These are phyloP conservation scores for Bibio marci DNA, from an alignment of 2,888 invertebrate genomes.

Conservation along the genomic window DNA sequence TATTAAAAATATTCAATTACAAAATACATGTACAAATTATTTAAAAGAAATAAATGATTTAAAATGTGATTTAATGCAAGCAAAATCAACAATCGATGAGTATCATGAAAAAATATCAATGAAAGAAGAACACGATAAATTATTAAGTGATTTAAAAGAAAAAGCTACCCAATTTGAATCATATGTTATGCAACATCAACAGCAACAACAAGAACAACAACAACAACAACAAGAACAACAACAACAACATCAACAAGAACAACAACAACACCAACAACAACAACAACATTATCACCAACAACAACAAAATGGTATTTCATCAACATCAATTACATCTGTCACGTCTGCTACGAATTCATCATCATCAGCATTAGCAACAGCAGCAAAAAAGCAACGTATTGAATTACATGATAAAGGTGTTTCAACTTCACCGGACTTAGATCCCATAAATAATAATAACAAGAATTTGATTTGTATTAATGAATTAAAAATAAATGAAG, in stretches of 20 bases:
- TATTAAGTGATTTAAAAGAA: slow-evolving; percentile 39
- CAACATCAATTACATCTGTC: not conserved
- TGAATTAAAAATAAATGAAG: slow-evolving; percentile 37
- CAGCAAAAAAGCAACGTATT: not conserved
- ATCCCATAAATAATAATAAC: slow-evolving; percentile 8
- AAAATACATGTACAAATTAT: slow-evolving; percentile 18
- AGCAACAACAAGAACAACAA: not conserved
- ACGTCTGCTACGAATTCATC: not conserved
- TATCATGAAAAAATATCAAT: slow-evolving; percentile 24
- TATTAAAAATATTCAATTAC: slow-evolving; percentile 22
- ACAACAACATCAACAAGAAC: slow-evolving; percentile 22
- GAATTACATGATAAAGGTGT: slow-evolving; percentile 17
- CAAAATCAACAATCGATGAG: slow-evolving; percentile 19
- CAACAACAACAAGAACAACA: slow-evolving; percentile 6
- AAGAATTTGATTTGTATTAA: slow-evolving; percentile 14
- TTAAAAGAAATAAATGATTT: slow-evolving; percentile 20
- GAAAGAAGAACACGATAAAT: slow-evolving; percentile 37
- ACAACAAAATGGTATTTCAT: too few species aligned
- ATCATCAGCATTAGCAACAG: too few species aligned
- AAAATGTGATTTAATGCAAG: slow-evolving; percentile 20
- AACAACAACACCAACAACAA: not conserved
- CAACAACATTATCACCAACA: not conserved
- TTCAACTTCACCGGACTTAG: slow-evolving; percentile 25
- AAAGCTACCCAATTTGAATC: slow-evolving; percentile 44
- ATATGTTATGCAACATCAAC: slow-evolving; percentile 1